Evolutionary conservation across 2,888 invertebrate genomes (phyloP), one percentile per base, ranked within the genome.

Genomic region (Hyppa rectilinea): DNA sequence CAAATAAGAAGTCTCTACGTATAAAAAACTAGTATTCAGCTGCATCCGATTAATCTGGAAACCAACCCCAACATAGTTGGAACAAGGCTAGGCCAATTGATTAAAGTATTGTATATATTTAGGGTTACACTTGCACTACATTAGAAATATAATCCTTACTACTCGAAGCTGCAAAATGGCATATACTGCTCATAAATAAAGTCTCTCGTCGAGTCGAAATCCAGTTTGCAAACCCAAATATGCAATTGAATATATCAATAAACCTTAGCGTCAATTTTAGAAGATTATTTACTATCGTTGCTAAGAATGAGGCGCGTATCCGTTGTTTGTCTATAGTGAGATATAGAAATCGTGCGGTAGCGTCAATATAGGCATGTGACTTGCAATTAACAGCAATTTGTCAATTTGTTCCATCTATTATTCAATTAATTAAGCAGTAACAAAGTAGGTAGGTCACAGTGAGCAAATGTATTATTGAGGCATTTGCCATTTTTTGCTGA

Each of bases 371-470:
- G 5, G 17, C 3, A n/a, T n/a, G 17, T 38, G 10, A 4, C 2
- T 1, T 36, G 12, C 43, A 50, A 56, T 71, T 50, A n/a, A 45
- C 49, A 34, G 43, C 55, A 53, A 52, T 69, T 69, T 59, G 9
- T 40, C 31, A 73, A 70, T 70, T 61, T 43, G 40, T n/a, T 1
- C 20, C 29, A 31, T 38, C 70, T 40, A 69, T 73, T 60, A 69
- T 76, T 60, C 59, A 76, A 73, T 73, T 69, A 69, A 47, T 76
- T 76, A 29, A 31, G 55, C 36, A 43, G 34, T 14, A 20, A 23
- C 29, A 2, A 73, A 73, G 75, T 58, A 68, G 73, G 75, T 58
- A 68, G 73, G 59, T 40, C 45, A 52, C 9, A 29, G 29, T 20
- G n/a, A 29, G 43, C 12, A 31, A 49, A n/a, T 38, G 23, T 23